phyloP scores from a whole-genome alignment of 2,797 vertebrate genomes.

The Pantherophis alleghaniensis region DNA sequence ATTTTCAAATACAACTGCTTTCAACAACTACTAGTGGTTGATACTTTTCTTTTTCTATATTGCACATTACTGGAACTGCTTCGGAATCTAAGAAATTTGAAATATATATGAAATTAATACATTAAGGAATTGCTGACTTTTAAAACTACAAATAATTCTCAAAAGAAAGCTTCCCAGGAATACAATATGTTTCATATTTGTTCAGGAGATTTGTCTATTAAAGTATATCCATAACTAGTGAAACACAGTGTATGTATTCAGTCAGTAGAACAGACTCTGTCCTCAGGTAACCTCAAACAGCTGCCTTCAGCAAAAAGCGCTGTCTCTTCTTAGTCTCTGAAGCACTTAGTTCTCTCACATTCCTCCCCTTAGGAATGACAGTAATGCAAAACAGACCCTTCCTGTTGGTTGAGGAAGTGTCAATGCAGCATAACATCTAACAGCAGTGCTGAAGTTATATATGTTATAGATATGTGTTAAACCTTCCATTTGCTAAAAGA shows the following conservation, averaged over 20 bases:
- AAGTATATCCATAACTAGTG: conserved; percentile 15
- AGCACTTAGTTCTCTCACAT: conserved; percentile 50
- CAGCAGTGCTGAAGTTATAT: neutral
- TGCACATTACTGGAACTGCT: neutral
- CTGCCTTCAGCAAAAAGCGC: conserved; percentile 57
- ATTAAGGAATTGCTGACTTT: conserved; percentile 55
- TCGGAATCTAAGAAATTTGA: neutral
- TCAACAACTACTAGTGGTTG: neutral
- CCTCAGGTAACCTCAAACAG: conserved; percentile 65
- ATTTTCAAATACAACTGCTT: conserved; percentile 15
- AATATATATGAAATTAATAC: conserved; percentile 30
- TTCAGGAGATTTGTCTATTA: conserved; percentile 57
- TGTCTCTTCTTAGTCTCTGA: conserved; percentile 60
- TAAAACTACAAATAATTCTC: conserved; percentile 52
- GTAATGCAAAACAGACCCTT: neutral
- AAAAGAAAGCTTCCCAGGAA: conserved; percentile 42
- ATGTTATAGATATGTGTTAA: neutral
- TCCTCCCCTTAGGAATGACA: neutral
- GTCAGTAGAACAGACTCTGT: conserved; percentile 59
- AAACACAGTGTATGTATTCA: conserved; percentile 45
- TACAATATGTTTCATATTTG: conserved; percentile 48
- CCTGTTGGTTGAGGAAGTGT: rapidly evolving
- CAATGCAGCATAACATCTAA: rapidly evolving
- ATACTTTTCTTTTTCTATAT: neutral
- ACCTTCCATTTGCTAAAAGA: neutral